Evolutionary conservation across 2,888 invertebrate genomes (phyloP), one percentile per base, ranked within the genome.

Genomic region (Andrena bicolor): DNA sequence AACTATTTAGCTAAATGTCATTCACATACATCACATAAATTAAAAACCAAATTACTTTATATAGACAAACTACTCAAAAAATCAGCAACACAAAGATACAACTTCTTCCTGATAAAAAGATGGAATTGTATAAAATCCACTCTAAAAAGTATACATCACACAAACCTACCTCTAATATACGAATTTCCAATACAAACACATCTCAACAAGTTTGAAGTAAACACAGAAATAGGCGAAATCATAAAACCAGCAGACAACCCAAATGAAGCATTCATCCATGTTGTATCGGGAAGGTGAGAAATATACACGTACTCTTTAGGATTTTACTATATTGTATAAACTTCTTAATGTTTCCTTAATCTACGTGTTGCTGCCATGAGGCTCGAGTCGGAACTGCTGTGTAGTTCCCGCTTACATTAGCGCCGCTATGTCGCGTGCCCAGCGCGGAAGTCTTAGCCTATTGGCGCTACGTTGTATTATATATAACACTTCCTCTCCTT

Each of bases 41-140:
- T 28, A 28, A 28, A 28, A 28, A 28, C 28, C 3, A 28, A 28
- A 28, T 28, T 28, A 28, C 13, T 0, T 6, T 49, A 28, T 64
- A 16, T 63, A 28, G 60, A 41, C 8, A 51, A 53, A 2, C 10
- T 64, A 20, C 26, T n/a, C 0, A 49, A n/a, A 49, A 49, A 49
- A 49, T 49, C 49, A 32, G 8, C 49, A 49, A 49, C 49, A 16
- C 4, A 49, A n/a, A 49, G 49, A 49, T 49, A 49, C 49, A 49
- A 49, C n/a, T 49, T n/a, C 49, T 49, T 49, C n/a, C n/a, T 49
- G n/a, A 49, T 49, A 49, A 49, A n/a, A n/a, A 49, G n/a, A 49
- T 49, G 49, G 49, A 49, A 49, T 6, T n/a, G 49, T n/a, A 49
- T 49, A 49, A 49, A 49, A 6, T 5, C 49, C 7, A 16, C n/a